Base-by-base conservation (phyloP, 1,140 invertebrate species). In the Glossosoma conforme region DNA sequence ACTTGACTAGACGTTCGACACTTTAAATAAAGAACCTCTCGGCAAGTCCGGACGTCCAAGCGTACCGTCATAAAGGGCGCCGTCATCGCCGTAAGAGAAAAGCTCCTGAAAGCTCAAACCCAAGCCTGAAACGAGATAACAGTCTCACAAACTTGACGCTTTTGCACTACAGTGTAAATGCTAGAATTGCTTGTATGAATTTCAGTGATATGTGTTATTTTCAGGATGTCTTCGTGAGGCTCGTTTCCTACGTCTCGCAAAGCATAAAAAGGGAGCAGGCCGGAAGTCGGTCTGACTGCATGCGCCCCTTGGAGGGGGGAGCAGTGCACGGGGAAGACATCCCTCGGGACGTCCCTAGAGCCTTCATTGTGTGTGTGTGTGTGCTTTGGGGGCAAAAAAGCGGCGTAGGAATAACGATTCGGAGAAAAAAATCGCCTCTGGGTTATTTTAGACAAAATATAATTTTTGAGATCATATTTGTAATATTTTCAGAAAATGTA, bases 281-380 rank as follows among this genome's bases (percentile, higher is more conserved):
- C 55, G 55, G 55, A 57, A 57, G 50, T 57, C 36, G 55, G 50
- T 50, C 45, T 57, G 55, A 53, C 55, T 57, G 50, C 44, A 44
- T 25, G 42, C 10, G 20, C 18, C 24, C 14, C 19, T 9, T 2
- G 35, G 21, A 24, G 36, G 24, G 25, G 32, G n/a, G 25, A n/a
- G 35, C 43, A 37, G 50, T 45, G 43, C 22, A 32, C 43, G 21
- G 33, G 35, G 18, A 40, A 13, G 20, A 48, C n/a, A n/a, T n/a
- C n/a, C n/a, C n/a, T n/a, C n/a, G n/a, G n/a, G n/a, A n/a, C n/a
- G n/a, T n/a, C n/a, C n/a, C n/a, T n/a, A n/a, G n/a, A n/a, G n/a
- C n/a, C n/a, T n/a, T n/a, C n/a, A n/a, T n/a, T n/a, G n/a, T n/a
- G n/a, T n/a, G n/a, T n/a, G n/a, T n/a, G n/a, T n/a, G n/a, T n/a